Conservation (phyloP, 2,888 invertebrate genomes). For the Leptinotarsa peninsularis region DNA sequence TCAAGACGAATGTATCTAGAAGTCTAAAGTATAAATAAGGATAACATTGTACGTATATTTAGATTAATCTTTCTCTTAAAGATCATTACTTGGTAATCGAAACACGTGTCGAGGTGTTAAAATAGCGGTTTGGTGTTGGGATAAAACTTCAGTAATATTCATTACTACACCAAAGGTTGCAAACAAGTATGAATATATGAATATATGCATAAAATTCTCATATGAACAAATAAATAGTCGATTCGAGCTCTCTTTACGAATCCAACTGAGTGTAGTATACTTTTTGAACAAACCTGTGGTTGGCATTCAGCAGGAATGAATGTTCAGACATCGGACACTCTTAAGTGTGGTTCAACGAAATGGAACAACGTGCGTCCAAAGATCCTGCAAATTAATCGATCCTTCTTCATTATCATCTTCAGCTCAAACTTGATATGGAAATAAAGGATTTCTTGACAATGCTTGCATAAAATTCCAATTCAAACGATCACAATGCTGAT, state of each 20-base stretch:
- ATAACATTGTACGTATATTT: too few relatives aligned
- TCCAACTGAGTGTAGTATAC: too few relatives aligned
- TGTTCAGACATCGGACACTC: not conserved
- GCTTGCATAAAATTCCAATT: conserved; percentile 21
- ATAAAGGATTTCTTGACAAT: conserved; percentile 2
- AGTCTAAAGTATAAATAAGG: too few relatives aligned
- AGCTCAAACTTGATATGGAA: conserved; percentile 6
- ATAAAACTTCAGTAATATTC: too few relatives aligned
- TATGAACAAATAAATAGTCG: not conserved
- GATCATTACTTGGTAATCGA: too few relatives aligned
- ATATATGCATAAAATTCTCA: not conserved
- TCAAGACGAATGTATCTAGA: too few relatives aligned
- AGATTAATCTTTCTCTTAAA: too few relatives aligned
- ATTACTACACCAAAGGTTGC: too few relatives aligned
- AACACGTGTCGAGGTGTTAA: too few relatives aligned
- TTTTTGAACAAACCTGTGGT: too few relatives aligned
- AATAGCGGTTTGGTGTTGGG: too few relatives aligned
- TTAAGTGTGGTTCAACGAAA: not conserved
- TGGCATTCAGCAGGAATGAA: not conserved
- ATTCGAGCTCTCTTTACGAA: not conserved
- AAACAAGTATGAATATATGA: not conserved
- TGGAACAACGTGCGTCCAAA: not conserved
- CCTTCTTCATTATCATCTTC: conserved; percentile 5
- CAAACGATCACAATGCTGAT: conserved; percentile 18
- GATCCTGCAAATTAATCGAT: not conserved